phyloP scores from a whole-genome alignment of 2,888 invertebrate genomes.

The Pyrocoelia pectoralis region DNA sequence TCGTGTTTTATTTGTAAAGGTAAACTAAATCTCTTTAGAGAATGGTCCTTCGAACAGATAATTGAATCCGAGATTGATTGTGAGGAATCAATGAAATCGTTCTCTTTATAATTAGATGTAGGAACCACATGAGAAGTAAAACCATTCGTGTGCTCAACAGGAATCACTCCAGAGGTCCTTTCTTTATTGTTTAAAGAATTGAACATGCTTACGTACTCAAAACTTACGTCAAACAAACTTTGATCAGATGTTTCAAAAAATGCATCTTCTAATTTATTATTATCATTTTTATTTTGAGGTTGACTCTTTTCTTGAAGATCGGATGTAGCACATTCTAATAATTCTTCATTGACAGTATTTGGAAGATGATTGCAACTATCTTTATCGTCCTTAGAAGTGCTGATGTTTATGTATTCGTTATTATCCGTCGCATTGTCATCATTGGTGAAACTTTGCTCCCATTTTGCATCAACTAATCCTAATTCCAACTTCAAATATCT shows the following conservation, averaged over 20 bases:
- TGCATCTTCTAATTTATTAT: constrained; percentile 36
- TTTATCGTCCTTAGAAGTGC: too few species aligned
- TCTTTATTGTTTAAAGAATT: not conserved
- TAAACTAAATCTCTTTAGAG: constrained; percentile 37
- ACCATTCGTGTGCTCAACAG: not conserved
- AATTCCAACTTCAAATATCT: constrained; percentile 73
- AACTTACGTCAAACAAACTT: constrained; percentile 52
- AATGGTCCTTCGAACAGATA: not conserved
- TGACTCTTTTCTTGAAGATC: too few species aligned
- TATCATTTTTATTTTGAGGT: not conserved
- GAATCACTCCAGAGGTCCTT: not conserved
- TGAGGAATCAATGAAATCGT: not conserved
- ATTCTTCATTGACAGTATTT: not conserved
- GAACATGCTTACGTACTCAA: constrained; percentile 32
- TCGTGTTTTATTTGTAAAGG: not conserved
- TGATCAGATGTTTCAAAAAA: constrained; percentile 36
- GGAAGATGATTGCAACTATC: not conserved
- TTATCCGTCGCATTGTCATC: not conserved
- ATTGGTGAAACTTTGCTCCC: constrained; percentile 64
- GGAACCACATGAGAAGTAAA: not conserved
- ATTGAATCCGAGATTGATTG: not conserved
- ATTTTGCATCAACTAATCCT: constrained; percentile 74
- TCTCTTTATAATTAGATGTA: not conserved
- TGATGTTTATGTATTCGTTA: not conserved
- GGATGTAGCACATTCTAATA: not conserved